Evolutionary conservation across 2,888 invertebrate species (phyloP).

Genomic region (Marasmarcha lunaedactyla): DNA sequence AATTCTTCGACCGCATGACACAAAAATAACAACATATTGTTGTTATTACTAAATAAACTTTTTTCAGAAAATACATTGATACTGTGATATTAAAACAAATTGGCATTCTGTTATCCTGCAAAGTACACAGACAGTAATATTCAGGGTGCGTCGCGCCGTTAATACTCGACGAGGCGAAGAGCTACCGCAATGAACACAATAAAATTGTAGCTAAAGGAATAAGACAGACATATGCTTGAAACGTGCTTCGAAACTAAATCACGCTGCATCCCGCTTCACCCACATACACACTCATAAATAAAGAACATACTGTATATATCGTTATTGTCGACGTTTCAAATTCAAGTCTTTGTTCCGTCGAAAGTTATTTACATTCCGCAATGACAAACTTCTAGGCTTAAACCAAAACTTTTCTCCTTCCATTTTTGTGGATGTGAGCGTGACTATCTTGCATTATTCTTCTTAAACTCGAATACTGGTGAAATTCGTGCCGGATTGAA

Average conservation of each 20-base stretch:
- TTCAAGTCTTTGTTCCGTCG: constrained; percentile 21
- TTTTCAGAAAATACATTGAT: no score
- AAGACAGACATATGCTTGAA: constrained; percentile 40
- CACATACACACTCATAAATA: background rate
- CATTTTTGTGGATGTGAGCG: constrained; percentile 25
- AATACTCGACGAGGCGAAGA: constrained; percentile 26
- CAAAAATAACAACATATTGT: no score
- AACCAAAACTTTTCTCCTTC: constrained; percentile 38
- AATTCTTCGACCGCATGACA: no score
- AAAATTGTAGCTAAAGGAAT: constrained; percentile 32
- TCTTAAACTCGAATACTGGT: constrained; percentile 55
- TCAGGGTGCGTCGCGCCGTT: constrained; percentile 29
- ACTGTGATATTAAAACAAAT: constrained; percentile 16
- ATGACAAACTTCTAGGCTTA: constrained; percentile 21
- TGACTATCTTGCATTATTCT: constrained; percentile 57
- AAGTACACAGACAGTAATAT: constrained; percentile 31
- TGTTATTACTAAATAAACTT: no score
- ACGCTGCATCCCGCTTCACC: constrained; percentile 13
- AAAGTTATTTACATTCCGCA: constrained; percentile 15
- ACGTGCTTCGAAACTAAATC: constrained; percentile 34
- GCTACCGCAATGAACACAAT: constrained; percentile 24
- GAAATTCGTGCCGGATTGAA: constrained; percentile 62
- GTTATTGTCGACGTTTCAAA: constrained; percentile 35
- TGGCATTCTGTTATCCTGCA: constrained; percentile 13
- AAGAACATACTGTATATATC: constrained; percentile 3